Percentiles rank a stretch among this genome's conserved stretches.
phyloP scores from a whole-genome alignment of 2,888 invertebrate species.

The Agrenia bidenticulata region DNA sequence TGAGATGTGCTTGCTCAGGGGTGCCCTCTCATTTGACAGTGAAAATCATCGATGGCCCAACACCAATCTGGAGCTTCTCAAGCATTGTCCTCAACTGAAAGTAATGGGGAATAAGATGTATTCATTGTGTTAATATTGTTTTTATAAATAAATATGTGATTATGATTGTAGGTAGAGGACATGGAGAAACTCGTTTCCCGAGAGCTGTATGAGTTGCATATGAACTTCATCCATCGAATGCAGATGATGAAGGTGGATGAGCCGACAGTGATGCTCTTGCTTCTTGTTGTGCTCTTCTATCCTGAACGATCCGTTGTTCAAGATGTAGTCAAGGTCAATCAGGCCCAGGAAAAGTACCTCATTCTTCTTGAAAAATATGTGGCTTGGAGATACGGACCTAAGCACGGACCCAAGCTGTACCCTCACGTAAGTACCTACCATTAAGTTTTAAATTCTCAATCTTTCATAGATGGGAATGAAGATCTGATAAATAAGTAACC shows the following conservation, averaged over 20 bases:
- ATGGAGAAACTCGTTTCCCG: slow-evolving; percentile 54
- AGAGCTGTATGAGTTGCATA: slow-evolving; percentile 57
- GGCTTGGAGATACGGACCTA: slow-evolving; percentile 40
- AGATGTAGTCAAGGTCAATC: slow-evolving; percentile 54
- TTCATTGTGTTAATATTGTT: background rate
- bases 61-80: slow-evolving; percentile 48
- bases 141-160: background rate
- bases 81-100: slow-evolving; percentile 52
- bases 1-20: slow-evolving; percentile 58
- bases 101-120: background rate
- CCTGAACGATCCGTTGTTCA: slow-evolving; percentile 56
- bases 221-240: slow-evolving; percentile 56
- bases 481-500: no score
- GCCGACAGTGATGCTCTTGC: slow-evolving; percentile 56
- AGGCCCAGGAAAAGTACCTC: slow-evolving; percentile 57
- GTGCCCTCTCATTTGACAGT: slow-evolving; percentile 57
- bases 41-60: slow-evolving; percentile 54
- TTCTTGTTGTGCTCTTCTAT: slow-evolving; percentile 58
- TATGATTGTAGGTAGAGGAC: slow-evolving; percentile 51
- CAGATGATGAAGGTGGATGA: slow-evolving; percentile 57
- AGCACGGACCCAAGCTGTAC: slow-evolving; percentile 36
- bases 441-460: background rate
- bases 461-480: no score
- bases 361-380: slow-evolving; percentile 52
- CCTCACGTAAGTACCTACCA: slow-evolving; percentile 34